phyloP scores from a whole-genome alignment of 2,888 invertebrate species.

The Rotaria sp. region DNA sequence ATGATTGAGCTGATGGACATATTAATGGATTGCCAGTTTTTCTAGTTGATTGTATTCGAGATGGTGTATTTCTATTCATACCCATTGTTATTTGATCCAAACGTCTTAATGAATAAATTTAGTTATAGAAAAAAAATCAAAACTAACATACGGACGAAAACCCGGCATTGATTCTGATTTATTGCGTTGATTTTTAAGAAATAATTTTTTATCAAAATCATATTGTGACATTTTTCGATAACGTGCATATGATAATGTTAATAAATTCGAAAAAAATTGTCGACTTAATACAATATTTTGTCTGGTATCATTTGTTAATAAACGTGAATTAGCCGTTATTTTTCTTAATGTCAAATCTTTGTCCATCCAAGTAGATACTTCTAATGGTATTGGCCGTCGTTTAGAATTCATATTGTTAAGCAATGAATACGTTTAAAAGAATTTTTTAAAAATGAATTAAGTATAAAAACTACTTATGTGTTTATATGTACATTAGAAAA shows the following conservation, averaged over 20 bases:
- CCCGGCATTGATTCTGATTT: background rate
- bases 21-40: background rate
- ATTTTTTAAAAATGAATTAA: background rate
- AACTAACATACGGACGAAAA: background rate
- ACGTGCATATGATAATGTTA: background rate
- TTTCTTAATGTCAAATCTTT: background rate
- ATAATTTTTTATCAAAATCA: background rate
- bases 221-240: background rate
- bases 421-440: background rate
- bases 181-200: background rate
- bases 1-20: background rate
- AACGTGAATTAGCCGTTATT: background rate
- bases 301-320: background rate
- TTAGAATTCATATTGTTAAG: background rate
- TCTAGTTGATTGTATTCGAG: background rate
- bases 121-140: background rate
- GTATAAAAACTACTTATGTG: background rate
- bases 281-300: background rate
- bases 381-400: background rate
- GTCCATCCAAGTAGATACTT: background rate
- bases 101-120: background rate
- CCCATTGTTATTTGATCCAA: background rate
- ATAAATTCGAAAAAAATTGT: conserved; percentile 6
- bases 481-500: background rate
- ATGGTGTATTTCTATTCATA: background rate